Conservation (phyloP, 1,140 invertebrate genomes). For the Atopsyche davidsoni region DNA sequence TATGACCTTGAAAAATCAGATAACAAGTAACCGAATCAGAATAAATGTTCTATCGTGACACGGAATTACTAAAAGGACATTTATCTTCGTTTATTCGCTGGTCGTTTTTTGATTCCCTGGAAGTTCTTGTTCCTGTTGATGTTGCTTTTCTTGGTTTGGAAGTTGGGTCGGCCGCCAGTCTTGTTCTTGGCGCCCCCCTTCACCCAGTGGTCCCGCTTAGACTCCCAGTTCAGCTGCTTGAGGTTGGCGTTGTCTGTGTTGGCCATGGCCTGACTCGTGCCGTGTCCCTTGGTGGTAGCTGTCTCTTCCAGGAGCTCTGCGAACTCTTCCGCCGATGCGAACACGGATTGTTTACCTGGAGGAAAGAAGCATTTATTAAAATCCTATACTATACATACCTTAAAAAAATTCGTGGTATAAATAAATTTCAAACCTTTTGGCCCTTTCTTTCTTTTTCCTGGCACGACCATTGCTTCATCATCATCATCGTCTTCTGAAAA, state of each 20-base stretch:
- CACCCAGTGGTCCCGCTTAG: constrained; percentile 47
- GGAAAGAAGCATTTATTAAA: constrained; percentile 10
- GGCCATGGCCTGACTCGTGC: constrained; percentile 55
- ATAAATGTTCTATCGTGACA: no score
- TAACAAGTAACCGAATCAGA: no score
- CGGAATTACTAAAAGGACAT: no score
- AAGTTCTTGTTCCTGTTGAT: background rate
- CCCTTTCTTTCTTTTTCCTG: constrained; percentile 34
- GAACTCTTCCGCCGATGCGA: constrained; percentile 70
- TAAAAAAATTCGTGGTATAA: background rate
- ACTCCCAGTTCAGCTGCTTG: constrained; percentile 64
- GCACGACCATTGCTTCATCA: constrained; percentile 32
- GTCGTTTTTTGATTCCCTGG: no score
- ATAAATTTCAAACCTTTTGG: constrained; percentile 28
- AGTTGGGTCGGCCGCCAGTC: no score
- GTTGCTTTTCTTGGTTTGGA: background rate
- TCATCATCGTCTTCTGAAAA: constrained; percentile 29
- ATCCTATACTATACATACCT: background rate
- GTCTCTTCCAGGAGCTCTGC: constrained; percentile 64
- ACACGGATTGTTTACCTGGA: constrained; percentile 49
- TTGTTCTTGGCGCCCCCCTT: no score
- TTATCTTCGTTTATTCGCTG: no score
- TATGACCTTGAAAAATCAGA: no score
- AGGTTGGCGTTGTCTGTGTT: constrained; percentile 59
- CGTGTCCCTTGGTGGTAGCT: constrained; percentile 55